Conservation (phyloP, 2,113 vertebrate genomes). For the Rhea pennata region DNA sequence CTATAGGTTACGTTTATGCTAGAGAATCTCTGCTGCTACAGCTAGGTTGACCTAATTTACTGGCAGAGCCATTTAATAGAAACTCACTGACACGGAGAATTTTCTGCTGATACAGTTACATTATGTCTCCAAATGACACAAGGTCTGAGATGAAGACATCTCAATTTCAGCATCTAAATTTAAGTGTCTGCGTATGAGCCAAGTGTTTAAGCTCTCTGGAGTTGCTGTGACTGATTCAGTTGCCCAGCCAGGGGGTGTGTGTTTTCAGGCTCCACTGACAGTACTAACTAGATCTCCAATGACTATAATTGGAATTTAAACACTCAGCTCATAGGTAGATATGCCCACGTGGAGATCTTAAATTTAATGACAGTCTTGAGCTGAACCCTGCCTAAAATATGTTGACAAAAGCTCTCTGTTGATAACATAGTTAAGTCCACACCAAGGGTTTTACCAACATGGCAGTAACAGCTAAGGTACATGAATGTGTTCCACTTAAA, state of each 20-base stretch:
- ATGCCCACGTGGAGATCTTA: fast-evolving
- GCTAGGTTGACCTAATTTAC: neutral
- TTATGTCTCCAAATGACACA: fast-evolving
- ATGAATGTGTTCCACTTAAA: neutral
- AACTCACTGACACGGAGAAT: neutral
- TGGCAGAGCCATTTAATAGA: neutral
- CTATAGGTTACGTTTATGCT: neutral
- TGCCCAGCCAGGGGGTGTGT: neutral
- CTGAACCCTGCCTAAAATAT: neutral
- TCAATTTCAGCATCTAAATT: neutral
- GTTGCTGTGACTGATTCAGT: neutral
- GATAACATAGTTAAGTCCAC: neutral
- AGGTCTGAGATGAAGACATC: neutral
- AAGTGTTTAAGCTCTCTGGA: neutral
- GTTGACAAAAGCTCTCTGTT: neutral
- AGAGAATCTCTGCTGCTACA: neutral
- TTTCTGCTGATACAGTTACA: neutral
- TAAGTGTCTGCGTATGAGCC: neutral
- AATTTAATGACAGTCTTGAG: neutral
- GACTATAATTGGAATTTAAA: neutral
- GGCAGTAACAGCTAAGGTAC: neutral
- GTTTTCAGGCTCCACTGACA: neutral
- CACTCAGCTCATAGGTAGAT: neutral
- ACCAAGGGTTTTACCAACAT: neutral
- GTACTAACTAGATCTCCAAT: fast-evolving